Conservation (phyloP, 2,113 vertebrate genomes). For the Elgaria multicarinata region DNA sequence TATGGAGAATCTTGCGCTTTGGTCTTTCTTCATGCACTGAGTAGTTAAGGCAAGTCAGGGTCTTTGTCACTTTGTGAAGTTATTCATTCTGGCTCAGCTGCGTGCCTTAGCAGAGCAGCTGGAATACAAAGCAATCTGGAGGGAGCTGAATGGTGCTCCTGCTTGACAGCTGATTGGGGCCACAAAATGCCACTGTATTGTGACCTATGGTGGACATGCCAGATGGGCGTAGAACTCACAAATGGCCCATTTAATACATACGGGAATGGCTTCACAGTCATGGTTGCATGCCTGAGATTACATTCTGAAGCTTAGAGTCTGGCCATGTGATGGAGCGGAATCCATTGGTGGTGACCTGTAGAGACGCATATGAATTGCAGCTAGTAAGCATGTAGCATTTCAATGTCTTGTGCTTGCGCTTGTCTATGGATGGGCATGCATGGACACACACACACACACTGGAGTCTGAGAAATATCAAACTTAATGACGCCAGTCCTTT, state of each 20-base stretch:
- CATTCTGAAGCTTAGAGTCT: too few species aligned
- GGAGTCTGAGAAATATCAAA: too few species aligned
- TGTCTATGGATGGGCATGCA: neutral
- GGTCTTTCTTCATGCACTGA: neutral
- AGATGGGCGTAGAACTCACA: constrained; percentile 12
- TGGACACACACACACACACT: too few species aligned
- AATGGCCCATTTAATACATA: neutral
- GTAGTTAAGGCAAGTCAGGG: neutral
- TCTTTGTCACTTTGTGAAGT: constrained; percentile 22
- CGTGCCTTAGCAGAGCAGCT: constrained; percentile 18
- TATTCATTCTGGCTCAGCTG: constrained; percentile 2
- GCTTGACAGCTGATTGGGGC: constrained; percentile 31
- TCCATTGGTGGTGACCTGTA: neutral
- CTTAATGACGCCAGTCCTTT: too few species aligned
- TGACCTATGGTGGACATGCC: neutral
- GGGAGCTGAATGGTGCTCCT: constrained; percentile 36
- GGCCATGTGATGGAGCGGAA: neutral
- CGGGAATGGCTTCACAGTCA: neutral
- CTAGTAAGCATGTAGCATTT: too few species aligned
- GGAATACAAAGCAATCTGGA: constrained; percentile 49
- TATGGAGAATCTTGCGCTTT: neutral
- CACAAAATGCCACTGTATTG: constrained; percentile 3
- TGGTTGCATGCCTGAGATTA: neutral
- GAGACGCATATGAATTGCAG: neutral
- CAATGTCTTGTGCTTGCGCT: neutral